Percentiles rank a stretch among this genome's conserved stretches.
phyloP scores from a whole-genome alignment of 2,888 invertebrate species.

The Drosophila limbata region DNA sequence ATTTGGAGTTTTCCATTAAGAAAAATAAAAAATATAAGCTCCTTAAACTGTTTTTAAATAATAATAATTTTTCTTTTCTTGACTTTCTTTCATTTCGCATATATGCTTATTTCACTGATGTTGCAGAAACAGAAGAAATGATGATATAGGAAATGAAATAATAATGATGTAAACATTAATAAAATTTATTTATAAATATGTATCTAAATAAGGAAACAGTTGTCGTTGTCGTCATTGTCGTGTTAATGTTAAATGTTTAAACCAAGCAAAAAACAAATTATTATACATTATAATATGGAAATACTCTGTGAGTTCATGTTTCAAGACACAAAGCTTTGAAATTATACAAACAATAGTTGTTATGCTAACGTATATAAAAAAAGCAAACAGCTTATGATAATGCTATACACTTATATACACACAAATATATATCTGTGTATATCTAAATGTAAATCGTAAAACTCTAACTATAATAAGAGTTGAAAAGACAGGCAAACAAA shows the following conservation, averaged over 20 bases:
- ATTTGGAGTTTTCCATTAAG: not conserved
- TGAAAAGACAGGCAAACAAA: constrained; percentile 39
- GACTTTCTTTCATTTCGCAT: not conserved
- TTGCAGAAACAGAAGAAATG: constrained; percentile 29
- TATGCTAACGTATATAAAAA: constrained; percentile 54
- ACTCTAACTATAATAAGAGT: constrained; percentile 39
- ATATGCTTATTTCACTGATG: not conserved
- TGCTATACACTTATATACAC: constrained; percentile 37
- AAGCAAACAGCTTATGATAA: constrained; percentile 24
- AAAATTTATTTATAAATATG: constrained; percentile 61
- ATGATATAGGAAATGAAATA: constrained; percentile 13
- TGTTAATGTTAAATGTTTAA: constrained; percentile 72
- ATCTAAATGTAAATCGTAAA: constrained; percentile 66
- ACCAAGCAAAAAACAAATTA: constrained; percentile 43
- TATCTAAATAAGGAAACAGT: constrained; percentile 59
- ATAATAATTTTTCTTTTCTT: not conserved
- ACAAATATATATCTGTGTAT: constrained; percentile 53
- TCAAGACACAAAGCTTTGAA: constrained; percentile 72
- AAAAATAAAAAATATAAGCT: not conserved
- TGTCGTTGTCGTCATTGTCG: constrained; percentile 53
- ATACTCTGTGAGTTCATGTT: constrained; percentile 81
- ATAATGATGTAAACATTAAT: constrained; percentile 71
- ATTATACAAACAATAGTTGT: constrained; percentile 70
- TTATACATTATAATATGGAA: constrained; percentile 75
- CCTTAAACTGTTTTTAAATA: not conserved